Conservation (phyloP, 2,888 invertebrate genomes). For the Rotaria macrura region DNA sequence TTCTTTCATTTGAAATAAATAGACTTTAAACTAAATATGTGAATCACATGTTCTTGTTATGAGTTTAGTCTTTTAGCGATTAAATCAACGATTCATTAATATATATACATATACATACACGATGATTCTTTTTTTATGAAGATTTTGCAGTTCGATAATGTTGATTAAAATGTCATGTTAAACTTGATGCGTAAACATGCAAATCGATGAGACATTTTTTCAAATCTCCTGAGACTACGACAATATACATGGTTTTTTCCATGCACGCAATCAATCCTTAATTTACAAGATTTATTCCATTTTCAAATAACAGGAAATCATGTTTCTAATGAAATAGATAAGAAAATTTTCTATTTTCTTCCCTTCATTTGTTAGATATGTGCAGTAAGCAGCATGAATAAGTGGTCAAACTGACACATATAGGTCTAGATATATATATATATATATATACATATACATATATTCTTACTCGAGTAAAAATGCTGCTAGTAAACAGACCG, state of each 20-base stretch:
- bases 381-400: background rate
- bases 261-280: background rate
- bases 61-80: too few species aligned
- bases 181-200: background rate
- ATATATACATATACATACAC: too few species aligned
- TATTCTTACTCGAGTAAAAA: slow-evolving; percentile 7
- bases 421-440: background rate
- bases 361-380: background rate
- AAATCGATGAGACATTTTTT: background rate
- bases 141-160: background rate
- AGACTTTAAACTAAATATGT: background rate
- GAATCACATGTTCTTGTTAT: too few species aligned
- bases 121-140: background rate
- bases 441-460: background rate
- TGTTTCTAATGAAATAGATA: background rate
- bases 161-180: background rate
- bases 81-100: too few species aligned
- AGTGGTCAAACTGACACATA: background rate
- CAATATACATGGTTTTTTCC: background rate
- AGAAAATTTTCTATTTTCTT: background rate
- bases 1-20: background rate
- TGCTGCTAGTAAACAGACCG: background rate
- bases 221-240: background rate
- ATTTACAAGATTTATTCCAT: background rate
- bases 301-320: background rate